phyloP scores from a whole-genome alignment of 1,140 invertebrate species.

The Brachionus asplanchnoidis region DNA sequence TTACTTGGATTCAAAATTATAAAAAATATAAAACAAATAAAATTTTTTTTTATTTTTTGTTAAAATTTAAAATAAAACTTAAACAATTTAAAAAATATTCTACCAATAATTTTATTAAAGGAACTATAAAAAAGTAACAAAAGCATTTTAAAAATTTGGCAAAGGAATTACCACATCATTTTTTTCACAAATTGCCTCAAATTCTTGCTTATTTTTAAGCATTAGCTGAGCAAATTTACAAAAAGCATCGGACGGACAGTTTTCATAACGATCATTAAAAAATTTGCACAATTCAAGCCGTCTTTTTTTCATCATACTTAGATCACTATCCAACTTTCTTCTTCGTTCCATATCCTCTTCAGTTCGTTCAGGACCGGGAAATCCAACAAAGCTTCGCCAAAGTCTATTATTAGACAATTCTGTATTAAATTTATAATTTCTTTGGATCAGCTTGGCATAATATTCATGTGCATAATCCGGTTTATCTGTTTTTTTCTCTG shows the following conservation, averaged over 20 bases:
- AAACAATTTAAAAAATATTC: neutral
- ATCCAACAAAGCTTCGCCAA: neutral
- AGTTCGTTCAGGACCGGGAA: neutral
- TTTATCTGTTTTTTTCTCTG: neutral
- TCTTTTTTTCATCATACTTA: neutral
- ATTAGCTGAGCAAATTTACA: neutral
- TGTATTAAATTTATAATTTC: neutral
- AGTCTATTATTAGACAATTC: neutral
- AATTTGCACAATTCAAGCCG: neutral
- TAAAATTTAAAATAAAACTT: neutral
- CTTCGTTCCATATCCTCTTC: neutral
- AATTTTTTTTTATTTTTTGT: too few species aligned
- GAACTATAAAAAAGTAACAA: neutral
- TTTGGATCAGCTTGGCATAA: neutral
- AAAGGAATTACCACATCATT: neutral
- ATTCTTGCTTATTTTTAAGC: neutral
- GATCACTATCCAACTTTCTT: neutral
- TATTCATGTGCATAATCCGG: neutral
- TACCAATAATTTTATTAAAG: neutral
- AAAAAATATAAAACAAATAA: too few species aligned
- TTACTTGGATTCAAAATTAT: too few species aligned
- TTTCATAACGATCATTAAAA: neutral
- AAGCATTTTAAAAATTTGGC: neutral
- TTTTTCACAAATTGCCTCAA: neutral
- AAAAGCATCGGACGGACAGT: neutral